Percentiles rank a stretch among this genome's conserved stretches.
phyloP scores from a whole-genome alignment of 2,113 vertebrate genomes.

The Danionella cerebrum region DNA sequence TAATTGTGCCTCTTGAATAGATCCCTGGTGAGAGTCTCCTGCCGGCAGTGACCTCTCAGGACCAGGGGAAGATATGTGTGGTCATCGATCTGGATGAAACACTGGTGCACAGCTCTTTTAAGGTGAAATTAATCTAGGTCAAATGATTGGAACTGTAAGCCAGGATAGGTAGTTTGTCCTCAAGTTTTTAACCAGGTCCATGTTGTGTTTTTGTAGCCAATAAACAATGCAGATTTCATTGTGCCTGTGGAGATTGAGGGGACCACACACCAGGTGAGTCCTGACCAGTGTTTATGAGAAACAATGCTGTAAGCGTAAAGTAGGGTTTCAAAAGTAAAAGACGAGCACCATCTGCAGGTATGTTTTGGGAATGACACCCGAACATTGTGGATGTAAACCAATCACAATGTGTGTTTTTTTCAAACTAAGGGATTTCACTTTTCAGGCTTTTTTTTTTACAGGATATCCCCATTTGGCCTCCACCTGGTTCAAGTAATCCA shows the following conservation, averaged over 20 bases:
- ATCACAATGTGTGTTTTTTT: too few relatives aligned
- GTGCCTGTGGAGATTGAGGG: constrained; percentile 59
- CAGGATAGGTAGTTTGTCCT: too few relatives aligned
- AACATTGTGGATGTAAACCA: not conserved
- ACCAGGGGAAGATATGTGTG: constrained; percentile 73
- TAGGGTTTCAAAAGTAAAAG: constrained; percentile 1
- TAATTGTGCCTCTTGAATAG: constrained; percentile 47
- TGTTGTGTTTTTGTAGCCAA: constrained; percentile 52
- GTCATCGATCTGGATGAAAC: constrained; percentile 79
- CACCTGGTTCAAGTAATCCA: constrained; percentile 87
- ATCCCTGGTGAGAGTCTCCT: constrained; percentile 69
- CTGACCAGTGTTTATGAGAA: not conserved
- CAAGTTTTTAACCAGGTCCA: not conserved
- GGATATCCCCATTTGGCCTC: constrained; percentile 38
- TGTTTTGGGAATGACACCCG: not conserved
- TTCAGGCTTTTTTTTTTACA: not conserved
- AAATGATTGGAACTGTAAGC: too few relatives aligned
- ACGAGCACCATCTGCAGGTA: constrained; percentile 34
- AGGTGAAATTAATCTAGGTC: too few relatives aligned
- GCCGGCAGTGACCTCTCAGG: constrained; percentile 58
- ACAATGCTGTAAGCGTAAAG: constrained; percentile 8
- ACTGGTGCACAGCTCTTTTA: constrained; percentile 77
- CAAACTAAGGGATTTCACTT: too few relatives aligned
- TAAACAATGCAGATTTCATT: constrained; percentile 76
- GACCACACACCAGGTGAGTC: constrained; percentile 29